Conservation (phyloP, 2,113 vertebrate genomes). For the Fulmarus glacialis region DNA sequence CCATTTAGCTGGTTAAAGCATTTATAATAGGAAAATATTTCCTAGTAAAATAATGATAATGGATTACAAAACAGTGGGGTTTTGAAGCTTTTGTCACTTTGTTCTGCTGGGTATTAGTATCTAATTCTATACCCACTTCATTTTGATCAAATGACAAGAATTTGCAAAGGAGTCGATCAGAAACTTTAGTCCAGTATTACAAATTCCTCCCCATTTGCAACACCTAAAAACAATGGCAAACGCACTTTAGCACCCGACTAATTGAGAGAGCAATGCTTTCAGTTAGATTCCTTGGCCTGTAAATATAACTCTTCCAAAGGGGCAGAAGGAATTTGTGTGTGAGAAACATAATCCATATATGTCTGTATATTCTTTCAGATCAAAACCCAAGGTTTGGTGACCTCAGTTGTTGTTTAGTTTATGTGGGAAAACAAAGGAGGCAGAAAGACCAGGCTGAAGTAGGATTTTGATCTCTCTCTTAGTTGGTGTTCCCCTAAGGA, state of each 20-base stretch:
- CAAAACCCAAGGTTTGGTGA: not conserved
- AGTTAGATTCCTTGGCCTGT: not conserved
- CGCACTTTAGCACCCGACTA: fast-evolving
- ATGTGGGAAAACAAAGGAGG: not conserved
- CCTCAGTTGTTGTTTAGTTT: not conserved
- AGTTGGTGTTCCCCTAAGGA: not conserved
- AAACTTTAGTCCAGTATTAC: not conserved
- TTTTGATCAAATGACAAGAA: not conserved
- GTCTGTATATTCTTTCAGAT: not conserved
- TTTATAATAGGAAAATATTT: not conserved
- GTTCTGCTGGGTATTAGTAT: not conserved
- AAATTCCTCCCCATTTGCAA: not conserved
- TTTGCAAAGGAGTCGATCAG: not conserved
- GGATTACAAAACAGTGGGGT: not conserved
- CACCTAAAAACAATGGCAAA: not conserved
- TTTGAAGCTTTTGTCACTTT: not conserved
- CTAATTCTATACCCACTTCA: not conserved
- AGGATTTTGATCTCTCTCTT: not conserved
- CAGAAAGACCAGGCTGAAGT: not conserved
- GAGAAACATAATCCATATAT: not conserved
- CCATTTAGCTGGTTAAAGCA: not conserved
- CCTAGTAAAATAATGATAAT: not conserved
- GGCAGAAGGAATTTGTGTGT: not conserved
- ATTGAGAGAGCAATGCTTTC: not conserved
- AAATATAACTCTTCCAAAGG: not conserved